Base-by-base conservation (phyloP, 2,113 vertebrate species). In the Dissostichus mawsoni region DNA sequence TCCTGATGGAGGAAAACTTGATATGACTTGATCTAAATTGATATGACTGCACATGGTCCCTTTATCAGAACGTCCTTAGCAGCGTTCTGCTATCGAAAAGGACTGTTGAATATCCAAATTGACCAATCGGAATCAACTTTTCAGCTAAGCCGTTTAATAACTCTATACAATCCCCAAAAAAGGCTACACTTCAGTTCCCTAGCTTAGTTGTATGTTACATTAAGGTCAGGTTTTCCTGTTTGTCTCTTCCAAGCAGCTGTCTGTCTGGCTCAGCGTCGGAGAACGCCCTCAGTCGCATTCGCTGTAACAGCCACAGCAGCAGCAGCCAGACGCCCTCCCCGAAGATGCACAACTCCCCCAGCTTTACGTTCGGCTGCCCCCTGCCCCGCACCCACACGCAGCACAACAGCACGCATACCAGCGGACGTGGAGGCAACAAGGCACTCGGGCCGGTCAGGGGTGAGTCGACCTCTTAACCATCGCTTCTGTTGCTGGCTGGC, bases 331-430 rank as follows among this genome's bases (percentile, higher is more conserved):
- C 96, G 29, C 96, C 94, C 20, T 96, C 94, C 0, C 95, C 96
- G 0, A 96, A 90, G 90, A 93, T 96, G 89, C 95, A 93, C 92
- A 95, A 80, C 86, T 97, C 97, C 9, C 95, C 96, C 65, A 98
- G 96, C 93, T 96, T 98, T 82, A 96, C 96, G 61, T 96, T 97
- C 4, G 94, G 96, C 81, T 96, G 95, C 93, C 81, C 92, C 6
- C 82, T 1, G 44, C 82, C 78, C 57, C 74, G n/a, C 73, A 82
- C n/a, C 5, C 83, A 75, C 76, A 57, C 44, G 29, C 92, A 82
- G 88, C 94, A 71, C 94, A 75, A 76, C 84, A 16, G 80, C 80
- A 52, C 70, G 1, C 65, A 95, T 88, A 58, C 74, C 82, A 16
- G 78, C 0, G 83, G 72, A 61, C 80, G 91, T 0, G 90, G 90